phyloP scores from a whole-genome alignment of 2,888 invertebrate genomes.

The Ernsta delagoae region DNA sequence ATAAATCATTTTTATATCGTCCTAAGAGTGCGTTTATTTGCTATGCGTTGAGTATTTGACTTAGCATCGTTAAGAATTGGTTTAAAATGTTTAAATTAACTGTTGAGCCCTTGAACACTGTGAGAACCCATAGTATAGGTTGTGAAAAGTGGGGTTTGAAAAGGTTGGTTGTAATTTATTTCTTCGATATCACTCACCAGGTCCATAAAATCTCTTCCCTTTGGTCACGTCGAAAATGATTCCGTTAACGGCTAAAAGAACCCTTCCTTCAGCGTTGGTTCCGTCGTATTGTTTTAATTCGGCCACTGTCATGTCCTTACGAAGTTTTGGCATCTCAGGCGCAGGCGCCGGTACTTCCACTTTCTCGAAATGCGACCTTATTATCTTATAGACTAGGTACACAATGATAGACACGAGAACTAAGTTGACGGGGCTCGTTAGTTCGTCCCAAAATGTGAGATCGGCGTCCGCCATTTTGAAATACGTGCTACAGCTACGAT shows the following conservation, averaged over 20 bases:
- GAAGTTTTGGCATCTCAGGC: slow-evolving; percentile 90
- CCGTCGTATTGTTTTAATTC: slow-evolving; percentile 95
- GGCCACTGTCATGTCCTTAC: slow-evolving; percentile 94
- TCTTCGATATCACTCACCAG: slow-evolving; percentile 86
- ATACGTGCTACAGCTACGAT: slow-evolving; percentile 29
- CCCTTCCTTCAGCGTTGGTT: slow-evolving; percentile 92
- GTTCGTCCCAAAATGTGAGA: slow-evolving; percentile 72
- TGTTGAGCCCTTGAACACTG: too few species aligned
- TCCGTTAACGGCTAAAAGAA: slow-evolving; percentile 96
- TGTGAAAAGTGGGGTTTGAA: too few species aligned
- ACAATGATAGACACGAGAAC: slow-evolving; percentile 68
- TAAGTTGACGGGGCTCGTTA: slow-evolving; percentile 73
- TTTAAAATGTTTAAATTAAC: too few species aligned
- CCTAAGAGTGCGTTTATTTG: too few species aligned
- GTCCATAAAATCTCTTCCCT: slow-evolving; percentile 96
- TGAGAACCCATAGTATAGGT: too few species aligned
- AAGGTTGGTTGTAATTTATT: too few species aligned
- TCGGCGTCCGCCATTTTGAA: slow-evolving; percentile 48
- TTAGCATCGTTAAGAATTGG: too few species aligned
- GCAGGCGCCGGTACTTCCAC: slow-evolving; percentile 63
- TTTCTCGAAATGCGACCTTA: slow-evolving; percentile 77
- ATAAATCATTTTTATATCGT: too few species aligned
- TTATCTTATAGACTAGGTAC: slow-evolving; percentile 87
- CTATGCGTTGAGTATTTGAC: too few species aligned
- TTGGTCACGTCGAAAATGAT: slow-evolving; percentile 97